Percentiles rank a stretch among this genome's conserved stretches.
phyloP scores from a whole-genome alignment of 2,113 vertebrate genomes.

The Scopus umbretta region DNA sequence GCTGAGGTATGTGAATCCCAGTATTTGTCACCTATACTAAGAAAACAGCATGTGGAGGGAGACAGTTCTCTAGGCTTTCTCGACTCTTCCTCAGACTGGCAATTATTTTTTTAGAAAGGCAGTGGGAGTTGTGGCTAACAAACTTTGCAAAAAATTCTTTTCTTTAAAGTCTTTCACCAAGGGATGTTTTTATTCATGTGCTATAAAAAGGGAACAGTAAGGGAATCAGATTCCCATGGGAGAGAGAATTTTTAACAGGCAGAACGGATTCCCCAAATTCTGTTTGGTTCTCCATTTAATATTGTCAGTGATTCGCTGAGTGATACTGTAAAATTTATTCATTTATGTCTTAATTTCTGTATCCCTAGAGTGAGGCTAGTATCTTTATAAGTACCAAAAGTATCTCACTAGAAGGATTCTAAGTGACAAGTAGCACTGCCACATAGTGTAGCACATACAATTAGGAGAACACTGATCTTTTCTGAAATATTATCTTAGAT shows the following conservation, averaged over 20 bases:
- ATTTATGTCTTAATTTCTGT: not conserved
- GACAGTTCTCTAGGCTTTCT: not conserved
- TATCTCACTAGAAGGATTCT: not conserved
- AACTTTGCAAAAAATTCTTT: not conserved
- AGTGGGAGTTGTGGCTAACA: not conserved
- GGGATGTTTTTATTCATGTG: not conserved
- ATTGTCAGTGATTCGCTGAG: not conserved
- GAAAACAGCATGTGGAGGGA: not conserved
- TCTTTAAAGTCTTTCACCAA: not conserved
- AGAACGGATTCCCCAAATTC: not conserved
- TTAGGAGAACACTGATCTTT: not conserved
- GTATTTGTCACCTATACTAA: not conserved
- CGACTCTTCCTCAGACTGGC: not conserved
- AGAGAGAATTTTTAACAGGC: not conserved
- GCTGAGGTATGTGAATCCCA: not conserved
- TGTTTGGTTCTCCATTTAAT: not conserved
- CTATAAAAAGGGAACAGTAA: not conserved
- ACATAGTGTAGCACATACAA: rapidly evolving
- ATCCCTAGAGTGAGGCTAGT: not conserved
- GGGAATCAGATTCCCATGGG: not conserved
- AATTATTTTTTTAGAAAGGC: not conserved
- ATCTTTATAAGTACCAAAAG: not conserved
- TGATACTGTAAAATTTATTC: not conserved
- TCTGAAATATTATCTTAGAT: not conserved
- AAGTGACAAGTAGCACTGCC: not conserved